Percentiles rank a stretch among this genome's conserved stretches.
Evolutionary conservation across 2,113 vertebrate genomes (phyloP).

Genomic region (Muntiacus muntjak): DNA sequence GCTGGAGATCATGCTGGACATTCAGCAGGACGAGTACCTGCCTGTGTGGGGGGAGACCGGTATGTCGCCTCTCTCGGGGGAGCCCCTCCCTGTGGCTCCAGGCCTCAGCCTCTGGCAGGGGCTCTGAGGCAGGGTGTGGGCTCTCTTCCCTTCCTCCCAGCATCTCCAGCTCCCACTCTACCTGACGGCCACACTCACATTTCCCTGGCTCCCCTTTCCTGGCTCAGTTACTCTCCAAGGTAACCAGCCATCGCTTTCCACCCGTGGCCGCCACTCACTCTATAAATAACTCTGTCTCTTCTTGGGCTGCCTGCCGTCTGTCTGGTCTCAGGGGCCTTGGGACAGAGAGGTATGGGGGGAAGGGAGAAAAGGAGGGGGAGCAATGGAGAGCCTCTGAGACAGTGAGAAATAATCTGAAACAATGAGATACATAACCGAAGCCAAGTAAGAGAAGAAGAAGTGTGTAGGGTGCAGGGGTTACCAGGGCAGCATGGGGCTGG

Average conservation of each 20-base stretch:
- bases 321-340: constrained; percentile 55
- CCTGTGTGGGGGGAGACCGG: constrained; percentile 99
- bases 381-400: not conserved
- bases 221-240: constrained; percentile 79
- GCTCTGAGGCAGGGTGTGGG: not conserved
- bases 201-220: constrained; percentile 46
- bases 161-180: not conserved
- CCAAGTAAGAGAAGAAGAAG: not conserved
- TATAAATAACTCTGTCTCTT: constrained; percentile 81
- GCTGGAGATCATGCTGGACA: constrained; percentile 98
- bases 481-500: not conserved
- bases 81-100: not conserved
- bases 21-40: constrained; percentile 97
- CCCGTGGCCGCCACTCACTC: constrained; percentile 69
- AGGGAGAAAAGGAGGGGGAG: not conserved
- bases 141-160: not conserved
- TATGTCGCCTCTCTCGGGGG: constrained; percentile 69
- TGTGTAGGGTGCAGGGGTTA: not conserved
- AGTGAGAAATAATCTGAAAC: constrained; percentile 8
- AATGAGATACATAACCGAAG: not conserved
- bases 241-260: constrained; percentile 78
- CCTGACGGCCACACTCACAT: constrained; percentile 34
- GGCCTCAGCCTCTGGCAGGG: not conserved
- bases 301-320: constrained; percentile 51
- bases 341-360: constrained; percentile 5